Evolutionary conservation across 2,797 vertebrate genomes (phyloP), one percentile per base, ranked within the genome.

Genomic region (Psittacula echo): DNA sequence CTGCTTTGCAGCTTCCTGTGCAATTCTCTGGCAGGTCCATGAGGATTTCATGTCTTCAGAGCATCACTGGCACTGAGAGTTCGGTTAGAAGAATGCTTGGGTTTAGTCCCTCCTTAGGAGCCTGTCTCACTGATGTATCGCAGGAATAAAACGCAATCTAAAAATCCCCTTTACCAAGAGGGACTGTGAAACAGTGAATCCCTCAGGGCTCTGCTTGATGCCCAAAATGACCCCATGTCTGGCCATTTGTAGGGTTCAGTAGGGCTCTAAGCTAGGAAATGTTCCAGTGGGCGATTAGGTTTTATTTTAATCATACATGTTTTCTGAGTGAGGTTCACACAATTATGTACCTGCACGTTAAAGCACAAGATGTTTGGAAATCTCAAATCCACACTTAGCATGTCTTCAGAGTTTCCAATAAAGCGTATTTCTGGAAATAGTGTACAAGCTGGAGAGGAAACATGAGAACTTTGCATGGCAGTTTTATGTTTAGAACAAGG

Each of bases 401-500:
- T 70, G 66, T 78, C 26, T 72, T 37, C 56, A 70, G 34, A 53
- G 24, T 39, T 81, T 76, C 56, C 66, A 85, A 48, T 62, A 74
- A 81, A 48, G 32, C 0, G 0, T n/a, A 21, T 88, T 87, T 85
- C 79, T 91, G 66, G 42, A 94, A 82, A 65, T 8, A 51, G 21
- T 39, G 8, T 53, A 75, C 54, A 34, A 83, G 13, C 47, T 67
- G 53, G 12, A 79, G 47, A 80, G 37, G 37, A 82, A n/a, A 22
- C 45, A 34, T 5, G 78, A 94, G 50, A 34, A n/a, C 37, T 50
- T 45, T 26, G 22, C n/a, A 39, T 5, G 8, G 13, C 47, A 68
- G 89, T 81, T 80, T 90, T 90, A 41, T 22, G 41, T 83, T 73
- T 78, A 93, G 72, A 85, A 75, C 85, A 83, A 48, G 26, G 62